A percentile compares a stretch with the other conserved stretches of the same genome.
These are phyloP conservation scores for Fopius arisanus DNA, from an alignment of 1,140 invertebrate species.

Conservation along the genomic window DNA sequence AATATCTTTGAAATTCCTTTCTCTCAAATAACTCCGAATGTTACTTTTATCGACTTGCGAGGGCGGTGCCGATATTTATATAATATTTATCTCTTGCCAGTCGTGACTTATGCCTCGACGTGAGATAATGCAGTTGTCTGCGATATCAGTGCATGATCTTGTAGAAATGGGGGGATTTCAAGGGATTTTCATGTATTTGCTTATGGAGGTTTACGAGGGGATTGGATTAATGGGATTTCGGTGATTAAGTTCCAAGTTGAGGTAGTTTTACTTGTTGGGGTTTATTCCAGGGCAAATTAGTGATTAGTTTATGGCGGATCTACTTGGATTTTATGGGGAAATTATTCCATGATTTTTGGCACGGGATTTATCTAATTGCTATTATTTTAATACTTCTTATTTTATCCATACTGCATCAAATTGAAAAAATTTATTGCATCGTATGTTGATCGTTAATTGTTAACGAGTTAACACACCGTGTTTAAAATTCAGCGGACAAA, in stretches of 20 bases:
- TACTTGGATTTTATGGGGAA: no score
- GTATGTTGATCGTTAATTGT: no score
- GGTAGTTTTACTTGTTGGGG: neutral
- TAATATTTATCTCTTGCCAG: conserved; percentile 17
- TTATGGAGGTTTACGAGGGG: neutral
- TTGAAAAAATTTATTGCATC: no score
- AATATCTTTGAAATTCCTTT: neutral
- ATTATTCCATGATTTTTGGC: no score
- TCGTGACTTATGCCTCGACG: conserved; percentile 38
- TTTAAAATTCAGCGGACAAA: no score
- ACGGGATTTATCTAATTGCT: no score
- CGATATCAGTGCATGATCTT: conserved; percentile 35
- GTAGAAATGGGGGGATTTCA: conserved; percentile 16
- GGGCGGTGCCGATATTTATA: conserved; percentile 31
- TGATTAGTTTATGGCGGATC: neutral
- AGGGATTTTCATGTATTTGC: neutral
- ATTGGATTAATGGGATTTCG: neutral
- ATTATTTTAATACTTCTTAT: no score
- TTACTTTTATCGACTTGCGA: conserved; percentile 36
- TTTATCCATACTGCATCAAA: no score
- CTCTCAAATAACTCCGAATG: neutral
- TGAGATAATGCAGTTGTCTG: conserved; percentile 50
- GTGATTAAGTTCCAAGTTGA: neutral
- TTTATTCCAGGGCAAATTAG: neutral
- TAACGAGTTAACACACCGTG: no score